Evolutionary conservation across 2,888 invertebrate species (phyloP), one percentile per base, ranked within the genome.

Genomic region (Peribatodes rhomboidaria): DNA sequence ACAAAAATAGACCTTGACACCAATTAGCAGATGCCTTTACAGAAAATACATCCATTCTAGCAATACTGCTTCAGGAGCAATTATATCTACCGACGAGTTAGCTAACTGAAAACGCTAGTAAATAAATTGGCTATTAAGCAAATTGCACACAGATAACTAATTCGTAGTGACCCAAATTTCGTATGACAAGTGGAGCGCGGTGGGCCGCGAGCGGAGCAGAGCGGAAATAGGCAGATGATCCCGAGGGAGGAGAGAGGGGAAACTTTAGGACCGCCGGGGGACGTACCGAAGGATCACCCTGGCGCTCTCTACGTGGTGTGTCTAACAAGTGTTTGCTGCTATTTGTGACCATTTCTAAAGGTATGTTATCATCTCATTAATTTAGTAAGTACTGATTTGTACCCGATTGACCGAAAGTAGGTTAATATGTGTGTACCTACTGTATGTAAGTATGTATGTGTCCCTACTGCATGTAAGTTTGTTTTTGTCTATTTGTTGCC

Each of bases 141-240:
- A 81, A 84, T 85, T 82, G 84, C 79, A 79, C 78, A 80, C 76
- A 77, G 81, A 80, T 84, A 87, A 83, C 82, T 86, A 86, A 89
- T 87, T 86, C 78, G 78, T 77, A 76, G 83, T 90, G 90, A 90
- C 90, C 90, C 84, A 89, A 87, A 89, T 90, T 85, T 83, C 76
- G 76, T 75, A 77, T 78, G 85, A 87, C 85, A 84, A 84, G 83
- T 81, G 79, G 79, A 83, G 79, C 80, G 81, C 74, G 78, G 71
- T 71, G 71, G 77, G 69, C 74, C 76, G 72, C 76, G 74, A 71
- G 74, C 75, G 74, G 72, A 76, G 71, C 72, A 68, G 72, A 74
- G 81, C 82, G 82, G 85, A 82, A 82, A 86, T 81, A 83, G 83
- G 84, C 80, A 82, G 82, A 83, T 82, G 79, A 83, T 88, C 89